phyloP scores from a whole-genome alignment of 2,113 vertebrate genomes.

The Cisticola juncidis region DNA sequence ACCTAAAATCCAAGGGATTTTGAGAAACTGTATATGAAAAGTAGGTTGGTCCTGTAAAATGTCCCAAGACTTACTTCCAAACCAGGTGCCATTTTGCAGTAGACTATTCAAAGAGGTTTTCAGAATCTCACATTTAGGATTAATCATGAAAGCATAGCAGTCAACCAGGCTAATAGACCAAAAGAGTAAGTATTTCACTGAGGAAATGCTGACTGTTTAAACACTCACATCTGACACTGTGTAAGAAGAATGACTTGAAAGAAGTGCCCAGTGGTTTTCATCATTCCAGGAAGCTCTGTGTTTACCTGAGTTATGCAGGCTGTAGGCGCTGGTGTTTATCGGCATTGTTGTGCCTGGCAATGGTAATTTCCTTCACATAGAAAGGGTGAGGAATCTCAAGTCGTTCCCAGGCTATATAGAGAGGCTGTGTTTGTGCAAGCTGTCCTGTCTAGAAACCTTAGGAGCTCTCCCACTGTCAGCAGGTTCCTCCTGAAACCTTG shows the following conservation, averaged over 20 bases:
- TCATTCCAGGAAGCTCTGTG: constrained; percentile 68
- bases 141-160: constrained; percentile 2
- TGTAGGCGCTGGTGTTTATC: constrained; percentile 61
- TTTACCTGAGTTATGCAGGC: constrained; percentile 69
- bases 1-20: not conserved
- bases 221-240: constrained; percentile 65
- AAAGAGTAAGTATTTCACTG: not conserved
- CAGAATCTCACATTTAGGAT: not conserved
- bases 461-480: not conserved
- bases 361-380: constrained; percentile 70
- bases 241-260: constrained; percentile 71
- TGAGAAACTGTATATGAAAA: not conserved
- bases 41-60: not conserved
- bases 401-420: constrained; percentile 69
- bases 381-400: constrained; percentile 64
- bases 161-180: not conserved
- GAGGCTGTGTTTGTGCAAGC: constrained; percentile 43
- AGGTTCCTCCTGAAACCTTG: not conserved
- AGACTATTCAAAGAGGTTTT: not conserved
- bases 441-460: constrained; percentile 12
- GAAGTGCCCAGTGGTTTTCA: constrained; percentile 46
- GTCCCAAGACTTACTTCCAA: not conserved
- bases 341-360: constrained; percentile 71
- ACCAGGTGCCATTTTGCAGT: not conserved
- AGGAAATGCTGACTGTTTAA: constrained; percentile 64